Base-by-base conservation (phyloP, 1,140 invertebrate genomes). In the Berghia stephanieae region DNA sequence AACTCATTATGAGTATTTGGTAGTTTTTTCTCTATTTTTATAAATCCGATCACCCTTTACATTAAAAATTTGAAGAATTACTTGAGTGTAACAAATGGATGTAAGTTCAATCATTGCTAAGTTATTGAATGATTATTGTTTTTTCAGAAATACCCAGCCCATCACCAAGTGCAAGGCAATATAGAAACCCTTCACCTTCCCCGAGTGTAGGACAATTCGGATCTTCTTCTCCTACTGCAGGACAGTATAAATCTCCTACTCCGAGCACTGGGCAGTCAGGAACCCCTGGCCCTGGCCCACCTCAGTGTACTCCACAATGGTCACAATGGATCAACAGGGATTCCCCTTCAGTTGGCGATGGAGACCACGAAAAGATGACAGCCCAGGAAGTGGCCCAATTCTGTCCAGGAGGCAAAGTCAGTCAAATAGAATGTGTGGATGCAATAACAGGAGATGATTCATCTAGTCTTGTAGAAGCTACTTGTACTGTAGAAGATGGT, bases 301-400 rank as follows among this genome's bases (percentile, higher is more conserved):
- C 18, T 43, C 44, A 42, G 57, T n/a, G 6, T 85, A 83, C 66
- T 76, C 78, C 0, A 46, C 75, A 38, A 84, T 83, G 79, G 79
- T 77, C 78, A 24, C 67, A 69, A 10, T 86, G 84, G 83, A 77
- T 85, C 5, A 86, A 86, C 78, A 78, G 75, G 52, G 84, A 85
- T 72, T 80, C 79, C 16, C 85, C 85, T 27, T 38, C 36, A 16
- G 60, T 82, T 46, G 80, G 81, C 13, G 80, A 77, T 18, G 81
- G 81, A 18, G 85, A 86, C 57, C 72, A 78, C 49, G 85, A 86
- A 55, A 38, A 66, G 2, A 43, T 85, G 38, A 80, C 81, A 0
- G 42, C 69, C n/a, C 70, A 49, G 36, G 83, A 85, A 52, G 57
- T 81, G 21, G 55, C 71, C 13, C 68, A 38, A 2, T 82, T 83